Evolutionary conservation across 2,113 vertebrate species (phyloP), one percentile per base, ranked within the genome.

Genomic region (Corythornis cristatus): DNA sequence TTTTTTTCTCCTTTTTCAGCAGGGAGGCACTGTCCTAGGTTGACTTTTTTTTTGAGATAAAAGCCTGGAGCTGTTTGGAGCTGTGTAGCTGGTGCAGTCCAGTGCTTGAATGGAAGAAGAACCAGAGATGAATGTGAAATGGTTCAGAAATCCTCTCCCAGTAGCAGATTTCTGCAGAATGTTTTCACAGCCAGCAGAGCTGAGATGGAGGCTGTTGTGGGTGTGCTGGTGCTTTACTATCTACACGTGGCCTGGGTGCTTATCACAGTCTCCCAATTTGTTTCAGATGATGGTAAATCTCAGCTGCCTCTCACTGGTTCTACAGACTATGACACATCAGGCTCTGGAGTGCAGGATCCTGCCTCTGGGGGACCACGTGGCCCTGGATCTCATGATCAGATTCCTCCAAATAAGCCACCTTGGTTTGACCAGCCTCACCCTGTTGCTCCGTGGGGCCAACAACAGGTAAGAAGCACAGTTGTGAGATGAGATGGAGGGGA

Each of bases 371-470:
- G 97, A 19, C 96, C 97, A 3, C 97, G 98, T 20, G 98, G 98
- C 5, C 98, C 98, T 14, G 98, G 98, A 8, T 98, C 98, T 33
- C 98, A 98, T 0, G 99, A 99, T 45, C 97, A 98, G 90, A 98
- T 99, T 19, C 97, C 98, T 5, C 96, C 99, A 15, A 98, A 97
- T 93, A 99, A 99, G 94, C 98, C 98, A 2, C 98, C 97, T 1
- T 99, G 99, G 99, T 99, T 99, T 73, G 99, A 99, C 22, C 98
- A 99, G 9, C 99, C 99, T 60, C 99, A 99, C 80, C 98, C 98
- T 4, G 98, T 99, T 42, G 98, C 98, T 1, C 97, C 98, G 0
- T 99, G 99, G 99, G 98, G 98, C 58, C 98, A 98, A 20, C 98
- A 98, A 33, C 99, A 99, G 97, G 98, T 98, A 96, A 53, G 60